Conservation (phyloP, 2,888 invertebrate genomes). For the Mythimna loreyi region DNA sequence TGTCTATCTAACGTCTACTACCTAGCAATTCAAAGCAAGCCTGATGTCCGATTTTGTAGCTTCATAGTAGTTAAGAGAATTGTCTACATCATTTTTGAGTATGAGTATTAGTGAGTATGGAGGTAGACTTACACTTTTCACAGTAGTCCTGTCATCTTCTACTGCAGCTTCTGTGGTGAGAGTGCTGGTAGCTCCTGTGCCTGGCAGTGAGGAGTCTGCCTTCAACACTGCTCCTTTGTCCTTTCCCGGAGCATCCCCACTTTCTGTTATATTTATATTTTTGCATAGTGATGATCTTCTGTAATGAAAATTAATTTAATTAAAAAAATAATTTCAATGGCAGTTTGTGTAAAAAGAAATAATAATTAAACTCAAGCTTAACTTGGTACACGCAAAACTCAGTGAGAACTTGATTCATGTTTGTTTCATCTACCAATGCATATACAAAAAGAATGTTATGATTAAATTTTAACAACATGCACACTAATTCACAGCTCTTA, state of each 20-base stretch:
- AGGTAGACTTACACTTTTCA: conserved; percentile 80
- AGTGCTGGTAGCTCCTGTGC: conserved; percentile 42
- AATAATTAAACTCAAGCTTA: neutral
- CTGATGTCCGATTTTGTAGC: too few species aligned
- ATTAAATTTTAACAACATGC: conserved; percentile 29
- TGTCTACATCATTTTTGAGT: neutral
- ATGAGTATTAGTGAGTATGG: neutral
- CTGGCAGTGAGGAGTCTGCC: conserved; percentile 59
- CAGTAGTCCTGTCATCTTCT: conserved; percentile 81
- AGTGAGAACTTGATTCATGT: conserved; percentile 15
- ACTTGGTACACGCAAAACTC: neutral
- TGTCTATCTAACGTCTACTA: too few species aligned
- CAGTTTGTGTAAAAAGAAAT: neutral
- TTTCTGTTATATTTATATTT: conserved; percentile 77
- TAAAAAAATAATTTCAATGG: neutral
- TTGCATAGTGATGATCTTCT: conserved; percentile 85
- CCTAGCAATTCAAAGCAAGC: too few species aligned
- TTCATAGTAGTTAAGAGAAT: neutral
- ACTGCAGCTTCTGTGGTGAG: conserved; percentile 61
- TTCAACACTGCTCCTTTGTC: conserved; percentile 68
- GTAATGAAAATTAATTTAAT: conserved; percentile 45
- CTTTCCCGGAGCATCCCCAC: conserved; percentile 70
- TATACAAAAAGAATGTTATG: conserved; percentile 22
- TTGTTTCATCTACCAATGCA: conserved; percentile 8
- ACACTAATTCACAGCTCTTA: conserved; percentile 17